Evolutionary conservation across 2,888 invertebrate species (phyloP).

Genomic region (Idaea straminata): DNA sequence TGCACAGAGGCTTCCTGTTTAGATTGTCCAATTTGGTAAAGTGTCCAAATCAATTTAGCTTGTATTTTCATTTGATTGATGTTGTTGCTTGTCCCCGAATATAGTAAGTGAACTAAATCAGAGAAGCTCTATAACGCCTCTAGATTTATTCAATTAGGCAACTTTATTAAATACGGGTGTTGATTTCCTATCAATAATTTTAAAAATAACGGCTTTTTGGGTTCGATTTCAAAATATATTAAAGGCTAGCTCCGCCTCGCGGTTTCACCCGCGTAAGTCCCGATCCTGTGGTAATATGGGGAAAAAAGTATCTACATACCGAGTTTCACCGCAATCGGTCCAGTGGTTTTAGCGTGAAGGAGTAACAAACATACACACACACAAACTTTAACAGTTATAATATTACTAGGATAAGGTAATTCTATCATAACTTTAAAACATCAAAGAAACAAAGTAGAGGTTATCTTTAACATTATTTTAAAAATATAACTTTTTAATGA

Average conservation of each 20-base stretch:
- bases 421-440: background rate
- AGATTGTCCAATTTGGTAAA: conserved; percentile 21
- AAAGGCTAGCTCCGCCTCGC: no score
- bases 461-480: background rate
- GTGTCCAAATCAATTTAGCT: background rate
- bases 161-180: no score
- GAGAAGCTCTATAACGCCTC: background rate
- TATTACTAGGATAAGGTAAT: background rate
- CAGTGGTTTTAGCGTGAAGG: no score
- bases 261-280: no score
- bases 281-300: no score
- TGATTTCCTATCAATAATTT: no score
- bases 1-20: conserved; percentile 3
- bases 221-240: no score
- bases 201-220: no score
- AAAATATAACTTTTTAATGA: background rate
- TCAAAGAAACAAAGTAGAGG: background rate
- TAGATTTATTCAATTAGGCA: background rate
- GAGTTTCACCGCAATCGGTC: no score
- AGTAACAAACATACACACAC: no score
- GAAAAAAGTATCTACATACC: no score
- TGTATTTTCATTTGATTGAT: background rate
- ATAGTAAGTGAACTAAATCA: background rate
- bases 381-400: no score
- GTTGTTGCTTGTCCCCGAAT: background rate